phyloP scores from a whole-genome alignment of 2,888 invertebrate species.

The Drosophila phalerata region DNA sequence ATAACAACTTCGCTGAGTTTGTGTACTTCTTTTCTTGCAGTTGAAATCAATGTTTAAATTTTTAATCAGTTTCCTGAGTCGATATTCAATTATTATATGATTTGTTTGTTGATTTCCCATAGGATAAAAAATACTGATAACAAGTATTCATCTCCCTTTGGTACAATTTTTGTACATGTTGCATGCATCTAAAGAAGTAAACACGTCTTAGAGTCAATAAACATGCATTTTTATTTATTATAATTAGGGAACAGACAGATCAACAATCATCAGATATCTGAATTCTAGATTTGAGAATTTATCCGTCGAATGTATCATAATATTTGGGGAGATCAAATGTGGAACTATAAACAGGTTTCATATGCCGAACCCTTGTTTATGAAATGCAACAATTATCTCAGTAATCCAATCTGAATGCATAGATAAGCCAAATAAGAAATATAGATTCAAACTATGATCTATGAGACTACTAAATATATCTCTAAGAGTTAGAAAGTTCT shows the following conservation, averaged over 20 bases:
- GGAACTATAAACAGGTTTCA: background rate
- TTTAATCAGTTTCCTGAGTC: conserved; percentile 10
- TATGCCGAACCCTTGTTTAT: background rate
- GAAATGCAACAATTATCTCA: background rate
- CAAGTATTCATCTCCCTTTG: background rate
- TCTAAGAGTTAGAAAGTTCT: no score
- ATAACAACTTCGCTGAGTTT: background rate
- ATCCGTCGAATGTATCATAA: background rate
- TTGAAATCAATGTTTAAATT: background rate
- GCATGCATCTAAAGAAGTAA: background rate
- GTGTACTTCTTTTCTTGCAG: background rate
- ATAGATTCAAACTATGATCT: no score
- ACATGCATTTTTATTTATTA: background rate
- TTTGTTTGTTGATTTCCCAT: conserved; percentile 8
- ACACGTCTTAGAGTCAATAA: conserved; percentile 4
- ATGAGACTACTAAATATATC: no score
- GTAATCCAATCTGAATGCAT: background rate
- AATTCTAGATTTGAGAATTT: background rate
- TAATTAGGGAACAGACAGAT: background rate
- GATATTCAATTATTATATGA: background rate
- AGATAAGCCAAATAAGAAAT: background rate
- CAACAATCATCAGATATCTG: background rate
- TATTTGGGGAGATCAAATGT: background rate
- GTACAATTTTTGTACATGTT: background rate
- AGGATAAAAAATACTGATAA: conserved; percentile 6